phyloP scores from a whole-genome alignment of 2,888 invertebrate genomes.

The Heliconius ethilla region DNA sequence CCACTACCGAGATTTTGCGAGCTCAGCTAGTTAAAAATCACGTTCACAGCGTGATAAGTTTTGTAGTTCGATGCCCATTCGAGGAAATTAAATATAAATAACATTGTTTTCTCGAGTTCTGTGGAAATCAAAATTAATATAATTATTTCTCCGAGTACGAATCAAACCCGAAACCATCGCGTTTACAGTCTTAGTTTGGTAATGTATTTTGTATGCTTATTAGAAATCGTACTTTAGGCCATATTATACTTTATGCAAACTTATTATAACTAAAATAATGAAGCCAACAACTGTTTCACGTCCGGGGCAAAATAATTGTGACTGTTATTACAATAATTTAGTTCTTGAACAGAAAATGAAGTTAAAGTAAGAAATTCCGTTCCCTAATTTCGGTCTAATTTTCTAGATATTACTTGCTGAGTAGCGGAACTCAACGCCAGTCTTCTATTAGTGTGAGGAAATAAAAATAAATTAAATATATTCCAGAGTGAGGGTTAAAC shows the following conservation, averaged over 20 bases:
- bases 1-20: too few species aligned
- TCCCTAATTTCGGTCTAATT: neutral
- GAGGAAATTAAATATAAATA: too few species aligned
- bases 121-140: too few species aligned
- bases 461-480: too few species aligned
- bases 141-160: neutral
- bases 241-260: neutral
- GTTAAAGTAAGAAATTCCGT: neutral
- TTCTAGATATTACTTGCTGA: neutral
- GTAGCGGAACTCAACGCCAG: neutral
- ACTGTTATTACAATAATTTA: neutral
- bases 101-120: too few species aligned
- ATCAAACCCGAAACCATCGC: neutral
- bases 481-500: too few species aligned
- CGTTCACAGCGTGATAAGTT: too few species aligned
- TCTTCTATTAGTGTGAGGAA: too few species aligned
- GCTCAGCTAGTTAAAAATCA: too few species aligned
- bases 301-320: too few species aligned
- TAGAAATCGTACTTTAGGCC: neutral
- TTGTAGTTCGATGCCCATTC: too few species aligned
- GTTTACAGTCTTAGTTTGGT: neutral
- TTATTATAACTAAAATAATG: neutral
- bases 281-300: neutral
- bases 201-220: neutral
- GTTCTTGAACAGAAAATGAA: neutral